Evolutionary conservation across 2,797 vertebrate species (phyloP).

Genomic region (Furcifer pardalis): DNA sequence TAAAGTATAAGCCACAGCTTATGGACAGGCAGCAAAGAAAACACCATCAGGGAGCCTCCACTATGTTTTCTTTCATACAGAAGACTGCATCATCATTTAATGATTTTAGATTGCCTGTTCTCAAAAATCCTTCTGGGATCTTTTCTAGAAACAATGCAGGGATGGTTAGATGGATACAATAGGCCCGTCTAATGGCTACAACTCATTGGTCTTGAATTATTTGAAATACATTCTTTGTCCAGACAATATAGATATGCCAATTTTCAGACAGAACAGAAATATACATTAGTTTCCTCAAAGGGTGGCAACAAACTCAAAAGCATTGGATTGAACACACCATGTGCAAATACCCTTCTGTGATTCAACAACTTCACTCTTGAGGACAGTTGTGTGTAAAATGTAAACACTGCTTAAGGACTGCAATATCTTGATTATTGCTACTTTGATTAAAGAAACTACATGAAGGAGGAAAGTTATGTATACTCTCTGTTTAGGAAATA

Average conservation of each 20-base stretch:
- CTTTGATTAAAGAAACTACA: slow-evolving; percentile 8
- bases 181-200: background rate
- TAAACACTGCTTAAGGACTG: background rate
- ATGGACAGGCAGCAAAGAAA: background rate
- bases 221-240: background rate
- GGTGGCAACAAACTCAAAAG: background rate
- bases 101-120: background rate
- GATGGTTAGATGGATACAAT: background rate
- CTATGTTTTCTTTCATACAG: background rate
- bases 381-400: background rate
- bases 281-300: background rate
- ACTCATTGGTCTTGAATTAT: background rate
- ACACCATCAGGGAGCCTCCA: background rate
- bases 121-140: background rate
- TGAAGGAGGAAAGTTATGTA: slow-evolving; percentile 28
- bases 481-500: slow-evolving; percentile 8
- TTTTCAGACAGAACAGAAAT: background rate
- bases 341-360: background rate
- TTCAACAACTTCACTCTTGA: slow-evolving; percentile 13
- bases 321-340: slow-evolving; percentile 9
- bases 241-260: background rate
- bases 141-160: background rate
- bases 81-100: background rate
- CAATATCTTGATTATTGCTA: background rate
- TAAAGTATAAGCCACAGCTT: background rate